Evolutionary conservation across 1,140 invertebrate genomes (phyloP).

Genomic region (Rhopalosiphum maidis): DNA sequence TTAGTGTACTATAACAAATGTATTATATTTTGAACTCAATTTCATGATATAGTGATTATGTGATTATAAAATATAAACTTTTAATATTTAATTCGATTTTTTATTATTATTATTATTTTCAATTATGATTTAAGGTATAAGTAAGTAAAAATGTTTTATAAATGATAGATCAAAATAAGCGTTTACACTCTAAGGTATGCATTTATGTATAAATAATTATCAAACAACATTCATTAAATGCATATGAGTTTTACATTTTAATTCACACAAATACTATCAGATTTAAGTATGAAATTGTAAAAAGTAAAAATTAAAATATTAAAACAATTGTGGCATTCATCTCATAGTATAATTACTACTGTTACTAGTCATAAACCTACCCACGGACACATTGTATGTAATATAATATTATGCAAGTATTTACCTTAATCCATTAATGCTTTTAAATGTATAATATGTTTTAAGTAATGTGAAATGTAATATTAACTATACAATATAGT

Average conservation of each 20-base stretch:
- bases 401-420: background rate
- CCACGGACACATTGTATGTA: background rate
- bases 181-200: background rate
- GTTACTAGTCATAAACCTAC: background rate
- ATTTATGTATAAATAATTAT: no score
- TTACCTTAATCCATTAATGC: background rate
- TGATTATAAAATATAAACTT: background rate
- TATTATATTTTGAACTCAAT: no score
- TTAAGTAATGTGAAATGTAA: background rate
- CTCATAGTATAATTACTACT: background rate
- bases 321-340: background rate
- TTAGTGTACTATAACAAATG: background rate
- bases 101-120: no score
- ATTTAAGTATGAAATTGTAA: background rate
- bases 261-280: background rate
- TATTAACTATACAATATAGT: background rate
- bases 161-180: background rate
- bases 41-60: no score
- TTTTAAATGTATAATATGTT: conserved; percentile 2
- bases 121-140: no score
- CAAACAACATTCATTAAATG: background rate
- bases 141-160: background rate
- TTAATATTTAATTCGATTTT: background rate
- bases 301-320: background rate
- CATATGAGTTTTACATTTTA: background rate